Evolutionary conservation across 2,797 vertebrate species (phyloP), one percentile per base, ranked within the genome.

Genomic region (Acanthurus leucopareius): DNA sequence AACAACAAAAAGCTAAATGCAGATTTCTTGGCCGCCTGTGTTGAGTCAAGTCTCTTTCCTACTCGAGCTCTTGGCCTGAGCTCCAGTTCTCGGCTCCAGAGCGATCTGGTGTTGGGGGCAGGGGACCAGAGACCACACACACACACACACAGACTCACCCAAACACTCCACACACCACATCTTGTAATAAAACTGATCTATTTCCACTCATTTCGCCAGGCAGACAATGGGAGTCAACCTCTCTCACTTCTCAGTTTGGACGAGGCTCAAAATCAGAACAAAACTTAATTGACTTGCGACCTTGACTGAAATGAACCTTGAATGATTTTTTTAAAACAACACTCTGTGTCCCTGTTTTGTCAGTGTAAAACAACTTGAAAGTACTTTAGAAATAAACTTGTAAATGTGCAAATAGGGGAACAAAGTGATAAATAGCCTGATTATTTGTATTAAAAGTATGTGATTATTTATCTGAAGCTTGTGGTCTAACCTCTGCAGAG

Each of bases 81-180:
- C 75, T 76, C 77, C 49, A 61, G 67, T 62, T 77, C 75, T 88
- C 17, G 42, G 84, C 88, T 92, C 84, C 86, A 89, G 11, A 10
- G 83, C 51, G 45, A 61, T 85, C 84, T 82, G 74, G 73, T 69
- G 83, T 75, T 65, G 86, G 86, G 89, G 89, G 82, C 64, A 68
- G 91, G 86, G 82, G 80, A 86, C 76, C 68, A 82, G 63, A 90
- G 90, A 93, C 91, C 93, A 94, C 92, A 90, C 90, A 94, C 82
- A 90, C 78, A 81, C 72, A 81, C 67, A 85, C 53, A 75, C 40
- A 77, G 22, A 80, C 58, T 59, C 69, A 77, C 72, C 59, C 61
- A 79, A 66, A 84, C 71, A 74, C 62, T 28, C 40, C 61, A 77
- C 71, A 86, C 77, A 79, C 71, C n/a, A 86, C 45, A 69, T 77